Conservation (phyloP, 1,140 invertebrate genomes). For the Bathynomus jamesi region DNA sequence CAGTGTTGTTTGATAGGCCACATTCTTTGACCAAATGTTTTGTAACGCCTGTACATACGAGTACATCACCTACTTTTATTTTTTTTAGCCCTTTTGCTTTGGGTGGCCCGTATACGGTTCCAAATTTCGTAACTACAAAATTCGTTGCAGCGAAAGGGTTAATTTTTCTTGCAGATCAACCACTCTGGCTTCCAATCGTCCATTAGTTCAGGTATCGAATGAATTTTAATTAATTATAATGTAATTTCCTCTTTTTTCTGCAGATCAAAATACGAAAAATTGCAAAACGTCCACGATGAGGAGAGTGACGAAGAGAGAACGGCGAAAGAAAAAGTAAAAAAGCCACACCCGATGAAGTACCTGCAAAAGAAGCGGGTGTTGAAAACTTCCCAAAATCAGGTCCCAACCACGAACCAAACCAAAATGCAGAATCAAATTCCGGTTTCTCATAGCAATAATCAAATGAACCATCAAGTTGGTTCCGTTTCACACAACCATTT, state of each 20-base stretch:
- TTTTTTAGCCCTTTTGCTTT: too few relatives aligned
- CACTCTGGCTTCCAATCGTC: too few relatives aligned
- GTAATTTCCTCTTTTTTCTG: neutral
- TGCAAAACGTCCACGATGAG: constrained; percentile 44
- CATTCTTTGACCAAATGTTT: too few relatives aligned
- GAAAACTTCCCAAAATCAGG: neutral
- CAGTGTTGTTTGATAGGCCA: too few relatives aligned
- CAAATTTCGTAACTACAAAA: too few relatives aligned
- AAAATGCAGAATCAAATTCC: neutral
- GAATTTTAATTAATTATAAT: too few relatives aligned
- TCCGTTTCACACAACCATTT: neutral
- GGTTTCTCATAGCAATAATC: neutral
- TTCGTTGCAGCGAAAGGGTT: too few relatives aligned
- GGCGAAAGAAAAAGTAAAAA: neutral
- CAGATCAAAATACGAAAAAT: constrained; percentile 65
- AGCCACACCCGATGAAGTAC: constrained; percentile 2
- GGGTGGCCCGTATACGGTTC: too few relatives aligned
- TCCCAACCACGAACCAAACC: neutral
- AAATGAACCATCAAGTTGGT: neutral
- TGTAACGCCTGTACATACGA: too few relatives aligned
- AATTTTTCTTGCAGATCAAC: too few relatives aligned
- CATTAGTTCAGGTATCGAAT: too few relatives aligned
- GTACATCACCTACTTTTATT: too few relatives aligned
- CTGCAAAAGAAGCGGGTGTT: neutral
- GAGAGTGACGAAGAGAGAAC: constrained; percentile 35